Base-by-base conservation (phyloP, 1,140 invertebrate species). In the Scaptomyza hsui region DNA sequence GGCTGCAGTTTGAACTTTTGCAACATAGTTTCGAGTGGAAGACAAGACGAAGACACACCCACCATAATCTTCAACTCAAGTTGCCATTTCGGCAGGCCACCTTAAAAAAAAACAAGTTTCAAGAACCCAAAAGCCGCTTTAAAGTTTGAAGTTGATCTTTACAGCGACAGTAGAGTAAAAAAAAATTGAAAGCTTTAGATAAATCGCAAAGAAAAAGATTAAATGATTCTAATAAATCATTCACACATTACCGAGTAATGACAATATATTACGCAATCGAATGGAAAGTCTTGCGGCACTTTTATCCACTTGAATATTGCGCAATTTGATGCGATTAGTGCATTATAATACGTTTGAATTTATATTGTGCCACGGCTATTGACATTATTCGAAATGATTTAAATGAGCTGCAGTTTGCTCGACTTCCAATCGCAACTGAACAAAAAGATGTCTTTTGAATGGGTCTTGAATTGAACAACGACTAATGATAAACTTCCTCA, bases 401-500 rank as follows among this genome's bases (percentile, higher is more conserved):
- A 71, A 81, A 81, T 77, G 48, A 52, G 16, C 29, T 44, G 77
- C 59, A 41, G 41, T 59, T 29, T 72, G 75, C 35, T 3, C 32
- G 60, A 62, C 75, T 62, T 45, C 57, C 18, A 37, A 61, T 65
- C 53, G 35, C 78, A 80, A 80, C 76, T 61, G 64, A 60, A 61
- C 65, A 55, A 42, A 49, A 61, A 51, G 53, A 9, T 55, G 10
- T 60, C 63, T 64, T 72, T 75, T 85, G 67, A 83, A 83, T 78
- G 41, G 10, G 67, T 35, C 72, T 55, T 70, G 78, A 74, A 82
- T 81, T 82, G 70, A 74, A 62, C 63, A 12, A n/a, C 32, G 41
- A 37, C 69, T 85, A 85, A 88, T 86, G 82, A 75, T 77, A 75
- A 78, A 83, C 78, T 86, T 88, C 81, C 81, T 86, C 69, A 86